Percentiles rank a stretch among this genome's conserved stretches.
Conservation (phyloP, 2,113 vertebrate species). For the Thunnus thynnus region DNA sequence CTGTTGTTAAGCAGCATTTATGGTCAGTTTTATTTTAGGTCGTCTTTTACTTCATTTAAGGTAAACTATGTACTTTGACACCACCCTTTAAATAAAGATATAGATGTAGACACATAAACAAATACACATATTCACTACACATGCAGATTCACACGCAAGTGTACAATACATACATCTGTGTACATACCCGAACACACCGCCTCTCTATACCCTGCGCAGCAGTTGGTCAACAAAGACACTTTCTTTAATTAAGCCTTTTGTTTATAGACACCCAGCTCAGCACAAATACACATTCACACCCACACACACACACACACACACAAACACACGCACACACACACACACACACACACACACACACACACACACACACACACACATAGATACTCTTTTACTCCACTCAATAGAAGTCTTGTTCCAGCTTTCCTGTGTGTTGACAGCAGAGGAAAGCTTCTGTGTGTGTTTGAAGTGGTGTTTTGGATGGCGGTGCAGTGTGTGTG, state of each 20-base stretch:
- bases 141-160: background rate
- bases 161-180: background rate
- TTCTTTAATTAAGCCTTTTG: constrained; percentile 22
- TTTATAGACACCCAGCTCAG: constrained; percentile 8
- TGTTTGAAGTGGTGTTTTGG: constrained; percentile 16
- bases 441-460: constrained; percentile 8
- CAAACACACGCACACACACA: background rate
- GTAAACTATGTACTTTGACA: too few relatives aligned
- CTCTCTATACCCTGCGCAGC: background rate
- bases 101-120: background rate
- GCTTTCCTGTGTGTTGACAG: background rate
- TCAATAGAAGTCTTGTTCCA: constrained; percentile 10
- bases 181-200: background rate
- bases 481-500: background rate
- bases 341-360: constrained; percentile 15
- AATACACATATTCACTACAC: background rate
- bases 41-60: too few relatives aligned
- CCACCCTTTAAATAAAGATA: background rate
- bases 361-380: background rate
- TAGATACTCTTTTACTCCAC: background rate
- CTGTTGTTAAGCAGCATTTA: background rate
- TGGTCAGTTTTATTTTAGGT: too few relatives aligned
- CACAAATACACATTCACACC: constrained; percentile 33
- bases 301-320: background rate
- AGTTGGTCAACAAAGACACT: constrained; percentile 22